Base-by-base conservation (phyloP, 1,140 invertebrate species). In the Caenorhabditis inopinata region DNA sequence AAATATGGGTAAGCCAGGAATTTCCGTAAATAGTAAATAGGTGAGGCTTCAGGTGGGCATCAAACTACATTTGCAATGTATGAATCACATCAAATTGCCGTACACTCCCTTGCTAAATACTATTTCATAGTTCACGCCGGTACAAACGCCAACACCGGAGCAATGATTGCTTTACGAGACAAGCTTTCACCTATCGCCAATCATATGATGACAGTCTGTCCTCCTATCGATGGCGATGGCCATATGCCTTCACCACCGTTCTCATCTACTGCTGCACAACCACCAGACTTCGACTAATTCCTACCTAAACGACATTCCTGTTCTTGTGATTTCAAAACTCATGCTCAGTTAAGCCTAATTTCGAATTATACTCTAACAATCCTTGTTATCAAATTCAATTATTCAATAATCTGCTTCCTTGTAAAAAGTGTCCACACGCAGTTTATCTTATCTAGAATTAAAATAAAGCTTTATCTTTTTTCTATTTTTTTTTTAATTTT, bases 121-220 rank as follows among this genome's bases (percentile, higher is more conserved):
- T 68, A 68, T 25, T 68, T 68, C n/a, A 68, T 68, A 14, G 58
- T 68, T 21, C 58, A 68, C 25, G 58, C 58, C 11, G 58, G 58
- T 21, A 21, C 32, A 16, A 68, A 68, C 25, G n/a, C 58, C 2
- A 68, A 68, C n/a, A 68, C 58, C 21, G 58, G 58, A 35, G 25
- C 32, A 18, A 68, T 68, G 58, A 16, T 68, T 1, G 29, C 58
- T 18, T 3, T 68, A n/a, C 58, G 58, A 38, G 58, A 68, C 1
- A 68, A 68, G n/a, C 32, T 68, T 1, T 9, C 32, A 21, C 58
- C 58, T 3, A 68, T 68, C n/a, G 58, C 32, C 5, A 68, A 14
- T 12, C 25, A 68, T 38, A 68, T 68, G 58, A 68, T 68, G 58
- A 18, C 58, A 38, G 32, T 68, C 21, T 68, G 58, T 12, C 58